Base-by-base conservation (phyloP, 2,113 vertebrate species). In the Hyperopisus bebe region DNA sequence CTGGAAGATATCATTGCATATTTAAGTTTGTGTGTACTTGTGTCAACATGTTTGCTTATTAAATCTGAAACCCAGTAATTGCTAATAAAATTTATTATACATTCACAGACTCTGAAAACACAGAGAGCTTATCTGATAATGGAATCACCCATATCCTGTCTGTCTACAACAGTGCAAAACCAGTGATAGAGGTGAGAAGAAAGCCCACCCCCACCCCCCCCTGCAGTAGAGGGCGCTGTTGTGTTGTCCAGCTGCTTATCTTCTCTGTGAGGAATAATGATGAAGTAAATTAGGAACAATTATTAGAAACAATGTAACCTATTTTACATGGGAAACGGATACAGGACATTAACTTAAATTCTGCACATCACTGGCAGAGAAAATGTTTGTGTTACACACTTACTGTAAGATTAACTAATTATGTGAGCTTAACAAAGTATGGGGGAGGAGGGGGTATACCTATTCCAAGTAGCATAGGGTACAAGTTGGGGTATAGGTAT, bases 81-180 rank as follows among this genome's bases (percentile, higher is more conserved):
- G 21, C 44, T 88, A 84, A 77, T 48, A n/a, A 87, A 44, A 51
- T 39, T 0, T 27, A 46, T 87, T 53, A 21, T 44, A 51, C 27
- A 39, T 88, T 89, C 88, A 86, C 94, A 98, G 97, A 98, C 95
- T 94, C 97, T 0, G 97, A 98, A 92, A 97, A 97, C 93, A 94
- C 87, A 47, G 94, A 96, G n/a, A 95, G 92, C 82, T 93, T 98
- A 89, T 94, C 91, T 27, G 94, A 93, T 90, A 95, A 96, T 3
- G 95, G 97, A 2, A 96, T 98, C 92, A 97, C 97, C 0, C 97
- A 97, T 93, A 97, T 98, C 92, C 92, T 98, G 70, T 97, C 97
- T 0, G 91, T 98, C 66, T 97, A 97, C 93, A 96, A 95, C 93
- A 93, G 95, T 1, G 97, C 97, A 58, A 95, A 95, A 53, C 97